phyloP scores from a whole-genome alignment of 1,140 invertebrate species.

The Pogonomyrmex californicus region DNA sequence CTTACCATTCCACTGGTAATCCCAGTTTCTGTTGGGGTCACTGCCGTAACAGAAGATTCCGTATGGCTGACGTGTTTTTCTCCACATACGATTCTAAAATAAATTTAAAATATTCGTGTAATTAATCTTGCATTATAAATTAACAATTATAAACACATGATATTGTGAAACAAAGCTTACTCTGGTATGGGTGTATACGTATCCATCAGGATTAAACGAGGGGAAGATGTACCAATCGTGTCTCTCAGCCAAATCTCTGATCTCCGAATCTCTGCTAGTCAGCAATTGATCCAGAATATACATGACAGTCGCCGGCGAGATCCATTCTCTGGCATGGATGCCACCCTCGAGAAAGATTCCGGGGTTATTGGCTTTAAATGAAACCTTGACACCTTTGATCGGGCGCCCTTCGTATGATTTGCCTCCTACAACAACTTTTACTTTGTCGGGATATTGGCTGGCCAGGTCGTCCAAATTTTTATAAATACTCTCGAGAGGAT shows the following conservation, averaged over 20 bases:
- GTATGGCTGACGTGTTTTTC: constrained; percentile 14
- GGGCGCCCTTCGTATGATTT: not conserved
- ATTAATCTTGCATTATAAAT: constrained; percentile 3
- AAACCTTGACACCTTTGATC: constrained; percentile 19
- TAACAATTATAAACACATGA: no score
- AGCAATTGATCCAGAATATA: constrained; percentile 90
- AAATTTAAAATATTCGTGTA: not conserved
- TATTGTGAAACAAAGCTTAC: not conserved
- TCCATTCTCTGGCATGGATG: constrained; percentile 94
- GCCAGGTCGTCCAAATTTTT: not conserved
- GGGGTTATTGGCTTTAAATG: constrained; percentile 13
- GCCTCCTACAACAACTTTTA: not conserved
- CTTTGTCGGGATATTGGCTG: not conserved
- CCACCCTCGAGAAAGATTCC: constrained; percentile 75
- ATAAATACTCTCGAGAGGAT: not conserved
- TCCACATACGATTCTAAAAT: constrained; percentile 16
- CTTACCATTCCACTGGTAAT: constrained; percentile 6
- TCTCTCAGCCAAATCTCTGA: constrained; percentile 14
- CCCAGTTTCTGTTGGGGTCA: constrained; percentile 20
- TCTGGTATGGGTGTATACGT: constrained; percentile 89
- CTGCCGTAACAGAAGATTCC: not conserved
- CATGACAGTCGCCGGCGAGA: constrained; percentile 90
- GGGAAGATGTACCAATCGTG: constrained; percentile 88
- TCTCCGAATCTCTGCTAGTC: not conserved
- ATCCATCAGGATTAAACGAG: constrained; percentile 93